Conservation (phyloP, 2,888 invertebrate genomes). For the Diogma glabrata region DNA sequence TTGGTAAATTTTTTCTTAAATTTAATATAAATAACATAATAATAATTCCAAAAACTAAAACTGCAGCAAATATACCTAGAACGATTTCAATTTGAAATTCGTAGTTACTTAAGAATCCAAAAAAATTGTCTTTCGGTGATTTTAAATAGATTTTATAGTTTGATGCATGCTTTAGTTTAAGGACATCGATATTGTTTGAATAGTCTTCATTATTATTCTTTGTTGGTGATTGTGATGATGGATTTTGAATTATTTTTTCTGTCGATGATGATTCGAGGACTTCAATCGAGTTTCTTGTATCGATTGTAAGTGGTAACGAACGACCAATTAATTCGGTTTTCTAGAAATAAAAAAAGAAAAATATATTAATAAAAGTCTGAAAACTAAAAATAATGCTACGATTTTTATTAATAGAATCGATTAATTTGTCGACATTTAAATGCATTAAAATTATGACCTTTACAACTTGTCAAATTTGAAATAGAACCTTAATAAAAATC, state of each 20-base stretch:
- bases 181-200: no score
- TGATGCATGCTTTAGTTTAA: neutral
- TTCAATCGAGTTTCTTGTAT: slow-evolving; percentile 1
- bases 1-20: neutral
- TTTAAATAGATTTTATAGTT: neutral
- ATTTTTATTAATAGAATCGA: no score
- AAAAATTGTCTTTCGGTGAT: neutral
- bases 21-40: slow-evolving; percentile 2
- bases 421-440: no score
- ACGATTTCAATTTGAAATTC: slow-evolving; percentile 1
- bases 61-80: neutral
- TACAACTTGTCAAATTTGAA: no score
- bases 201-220: neutral
- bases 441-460: no score
- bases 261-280: neutral
- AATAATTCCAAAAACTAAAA: slow-evolving; percentile 3
- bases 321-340: slow-evolving; percentile 6
- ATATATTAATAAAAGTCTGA: no score
- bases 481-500: no score
- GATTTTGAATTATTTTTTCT: neutral
- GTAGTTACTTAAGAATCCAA: neutral
- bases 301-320: slow-evolving; percentile 5
- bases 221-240: neutral
- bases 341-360: slow-evolving; percentile 5
- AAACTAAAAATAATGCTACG: no score